These are phyloP conservation scores for Bubo bubo DNA, from an alignment of 2,113 vertebrate genomes.

Conservation along the genomic window DNA sequence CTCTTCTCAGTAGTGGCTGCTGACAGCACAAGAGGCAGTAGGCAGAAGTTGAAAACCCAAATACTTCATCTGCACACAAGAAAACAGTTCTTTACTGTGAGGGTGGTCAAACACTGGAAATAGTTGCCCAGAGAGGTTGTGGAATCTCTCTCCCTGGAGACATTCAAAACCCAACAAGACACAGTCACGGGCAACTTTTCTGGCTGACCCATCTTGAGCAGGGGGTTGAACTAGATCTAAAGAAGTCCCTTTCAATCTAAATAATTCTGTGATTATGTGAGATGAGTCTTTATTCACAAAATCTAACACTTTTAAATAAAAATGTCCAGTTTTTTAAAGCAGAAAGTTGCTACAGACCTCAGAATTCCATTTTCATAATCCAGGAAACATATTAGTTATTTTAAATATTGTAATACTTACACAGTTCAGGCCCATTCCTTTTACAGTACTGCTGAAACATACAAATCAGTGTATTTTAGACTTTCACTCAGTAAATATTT, in stretches of 20 bases:
- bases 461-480: not conserved
- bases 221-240: not conserved
- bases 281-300: not conserved
- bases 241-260: not conserved
- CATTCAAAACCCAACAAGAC: not conserved
- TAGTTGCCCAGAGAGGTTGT: not conserved
- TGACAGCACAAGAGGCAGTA: not conserved
- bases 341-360: not conserved
- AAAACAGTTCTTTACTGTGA: not conserved
- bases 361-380: not conserved
- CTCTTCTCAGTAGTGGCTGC: too few species aligned
- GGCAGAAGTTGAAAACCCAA: not conserved
- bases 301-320: not conserved
- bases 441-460: not conserved
- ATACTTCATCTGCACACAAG: not conserved
- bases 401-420: not conserved
- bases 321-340: not conserved
- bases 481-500: not conserved
- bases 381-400: not conserved
- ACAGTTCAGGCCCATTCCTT: not conserved
- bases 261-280: not conserved
- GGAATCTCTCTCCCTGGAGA: not conserved
- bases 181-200: fast-evolving
- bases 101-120: not conserved
- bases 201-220: not conserved